Evolutionary conservation across 2,888 invertebrate genomes (phyloP).

Genomic region (Lysandra coridon): DNA sequence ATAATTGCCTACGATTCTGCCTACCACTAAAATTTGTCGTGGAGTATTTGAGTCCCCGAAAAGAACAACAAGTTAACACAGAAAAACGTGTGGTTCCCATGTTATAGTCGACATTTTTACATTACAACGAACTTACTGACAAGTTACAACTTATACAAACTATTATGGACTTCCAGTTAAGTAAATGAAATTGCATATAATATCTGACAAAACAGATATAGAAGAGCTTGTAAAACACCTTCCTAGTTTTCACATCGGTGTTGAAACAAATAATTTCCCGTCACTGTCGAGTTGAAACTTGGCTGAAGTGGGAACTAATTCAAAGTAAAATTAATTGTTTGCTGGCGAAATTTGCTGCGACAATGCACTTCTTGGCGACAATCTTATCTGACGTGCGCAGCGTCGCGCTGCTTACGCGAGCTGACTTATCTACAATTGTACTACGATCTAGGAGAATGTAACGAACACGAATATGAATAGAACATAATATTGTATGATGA

Average conservation of each 20-base stretch:
- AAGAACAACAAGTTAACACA: too few species aligned
- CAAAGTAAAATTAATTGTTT: constrained; percentile 3
- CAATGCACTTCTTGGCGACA: neutral
- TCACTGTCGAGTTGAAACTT: neutral
- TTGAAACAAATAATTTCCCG: neutral
- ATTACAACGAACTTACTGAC: too few species aligned
- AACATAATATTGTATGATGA: too few species aligned
- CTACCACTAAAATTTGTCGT: too few species aligned
- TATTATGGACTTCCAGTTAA: too few species aligned
- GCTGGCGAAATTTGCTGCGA: neutral
- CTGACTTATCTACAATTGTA: neutral
- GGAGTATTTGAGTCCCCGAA: too few species aligned
- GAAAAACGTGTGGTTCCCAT: too few species aligned
- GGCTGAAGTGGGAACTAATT: neutral
- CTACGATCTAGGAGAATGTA: neutral
- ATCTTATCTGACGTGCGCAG: neutral
- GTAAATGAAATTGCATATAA: neutral
- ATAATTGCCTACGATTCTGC: too few species aligned
- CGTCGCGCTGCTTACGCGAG: neutral
- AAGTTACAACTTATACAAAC: too few species aligned
- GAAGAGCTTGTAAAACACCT: neutral
- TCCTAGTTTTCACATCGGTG: neutral
- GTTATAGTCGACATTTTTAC: too few species aligned
- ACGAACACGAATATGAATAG: too few species aligned
- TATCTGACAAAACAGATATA: neutral